These are phyloP conservation scores for Zaprionus ghesquierei DNA, from an alignment of 1,140 invertebrate species.

Conservation along the genomic window DNA sequence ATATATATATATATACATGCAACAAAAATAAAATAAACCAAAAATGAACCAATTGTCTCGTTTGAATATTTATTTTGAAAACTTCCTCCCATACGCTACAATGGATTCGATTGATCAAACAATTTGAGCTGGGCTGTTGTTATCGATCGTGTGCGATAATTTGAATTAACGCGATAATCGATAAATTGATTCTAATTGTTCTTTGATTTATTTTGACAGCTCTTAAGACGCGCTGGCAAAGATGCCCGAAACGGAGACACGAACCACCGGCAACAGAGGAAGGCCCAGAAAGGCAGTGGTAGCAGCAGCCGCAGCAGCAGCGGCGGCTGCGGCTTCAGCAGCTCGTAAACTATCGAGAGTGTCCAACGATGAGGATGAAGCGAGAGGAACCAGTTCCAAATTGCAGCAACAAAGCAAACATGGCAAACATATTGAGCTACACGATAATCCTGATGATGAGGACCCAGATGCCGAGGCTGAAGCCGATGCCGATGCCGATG, in stretches of 20 bases:
- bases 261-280: slow-evolving; percentile 22
- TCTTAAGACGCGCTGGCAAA: slow-evolving; percentile 32
- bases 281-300: slow-evolving; percentile 47
- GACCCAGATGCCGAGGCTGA: slow-evolving; percentile 9
- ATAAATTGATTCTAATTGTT: neutral
- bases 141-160: neutral
- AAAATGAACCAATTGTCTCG: slow-evolving; percentile 51
- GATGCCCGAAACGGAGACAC: slow-evolving; percentile 58
- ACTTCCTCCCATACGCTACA: no score
- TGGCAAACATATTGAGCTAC: neutral
- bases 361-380: slow-evolving; percentile 24
- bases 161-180: neutral
- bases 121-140: neutral
- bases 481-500: slow-evolving; percentile 14
- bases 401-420: neutral
- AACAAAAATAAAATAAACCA: slow-evolving; percentile 71
- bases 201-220: slow-evolving; percentile 31
- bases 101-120: neutral
- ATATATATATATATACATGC: slow-evolving; percentile 44
- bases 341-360: slow-evolving; percentile 5
- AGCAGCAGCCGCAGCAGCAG: neutral
- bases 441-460: slow-evolving; percentile 23
- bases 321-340: neutral
- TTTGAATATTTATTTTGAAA: slow-evolving; percentile 2
- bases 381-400: neutral